Percentiles rank a stretch among this genome's conserved stretches.
Conservation (phyloP, 2,797 vertebrate genomes). For the Hydrolagus colliei region DNA sequence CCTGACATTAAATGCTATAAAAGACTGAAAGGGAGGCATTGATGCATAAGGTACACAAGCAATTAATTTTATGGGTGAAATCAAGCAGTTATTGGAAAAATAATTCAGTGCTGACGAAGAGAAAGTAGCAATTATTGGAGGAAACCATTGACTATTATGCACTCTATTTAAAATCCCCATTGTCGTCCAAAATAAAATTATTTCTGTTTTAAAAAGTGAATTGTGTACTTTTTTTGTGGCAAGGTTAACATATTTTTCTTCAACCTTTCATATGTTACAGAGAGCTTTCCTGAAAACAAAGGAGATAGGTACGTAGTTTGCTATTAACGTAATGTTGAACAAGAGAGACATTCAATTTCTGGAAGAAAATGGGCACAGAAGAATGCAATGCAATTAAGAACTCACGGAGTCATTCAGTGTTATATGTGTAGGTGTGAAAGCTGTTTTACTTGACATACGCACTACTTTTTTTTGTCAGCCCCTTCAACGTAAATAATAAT, state of each 20-base stretch:
- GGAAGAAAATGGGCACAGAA: conserved; percentile 1
- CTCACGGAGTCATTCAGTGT: background rate
- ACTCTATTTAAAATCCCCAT: too few relatives aligned
- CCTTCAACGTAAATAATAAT: background rate
- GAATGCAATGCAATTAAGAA: background rate
- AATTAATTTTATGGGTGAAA: too few relatives aligned
- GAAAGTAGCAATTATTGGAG: background rate
- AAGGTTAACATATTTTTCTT: conserved; percentile 7
- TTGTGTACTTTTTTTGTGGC: background rate
- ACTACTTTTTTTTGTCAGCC: background rate
- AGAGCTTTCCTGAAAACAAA: conserved; percentile 8
- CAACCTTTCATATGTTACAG: background rate
- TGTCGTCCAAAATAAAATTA: background rate
- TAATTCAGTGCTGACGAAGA: too few relatives aligned
- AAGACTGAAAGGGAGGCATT: too few relatives aligned
- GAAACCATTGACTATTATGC: background rate
- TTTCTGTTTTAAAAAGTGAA: background rate
- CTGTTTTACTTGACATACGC: background rate
- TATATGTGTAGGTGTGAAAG: conserved; percentile 24
- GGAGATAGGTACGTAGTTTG: background rate
- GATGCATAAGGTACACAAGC: too few relatives aligned
- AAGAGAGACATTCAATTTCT: background rate
- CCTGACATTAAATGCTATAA: too few relatives aligned
- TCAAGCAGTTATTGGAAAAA: too few relatives aligned
- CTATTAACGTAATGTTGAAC: conserved; percentile 2